Base-by-base conservation (phyloP, 2,888 invertebrate genomes). In the Leucoptera coffeella region DNA sequence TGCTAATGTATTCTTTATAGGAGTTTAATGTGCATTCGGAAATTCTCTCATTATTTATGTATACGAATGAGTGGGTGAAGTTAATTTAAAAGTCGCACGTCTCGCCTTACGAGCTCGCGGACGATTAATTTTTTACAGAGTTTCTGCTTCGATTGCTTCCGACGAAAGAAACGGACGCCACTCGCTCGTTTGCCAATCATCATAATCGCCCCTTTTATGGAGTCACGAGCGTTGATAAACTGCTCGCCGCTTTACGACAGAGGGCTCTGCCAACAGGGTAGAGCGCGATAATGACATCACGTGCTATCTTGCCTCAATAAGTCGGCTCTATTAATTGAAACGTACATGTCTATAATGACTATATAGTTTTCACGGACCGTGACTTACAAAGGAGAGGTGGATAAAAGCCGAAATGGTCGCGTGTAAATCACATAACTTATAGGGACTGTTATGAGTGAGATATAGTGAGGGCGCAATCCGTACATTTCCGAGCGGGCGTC, bases 1-100 rank as follows among this genome's bases (percentile, higher is more conserved):
- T 69, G 69, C 65, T 69, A 69, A 69, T 69, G 67, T 67, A 69
- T 69, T 69, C 69, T 67, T 65, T 69, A 69, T 69, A 65, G 67
- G 62, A 67, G 61, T 67, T 69, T 67, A 67, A 67, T 69, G 67
- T 60, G 64, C 64, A 67, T 69, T 64, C 65, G 61, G 61, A 62
- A 67, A 69, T 69, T 62, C 67, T 22, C 59, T 50, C 61, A 62
- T 65, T 69, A 67, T 69, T 69, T 67, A 67, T 65, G 62, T 64
- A 58, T 61, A 59, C 62, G 62, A 65, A 64, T 67, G 62, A 62
- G 65, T 65, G 62, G 60, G 59, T 61, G 57, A 61, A 64, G 67
- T 67, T 67, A 65, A 69, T 69, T 69, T 65, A 62, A 61, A 69
- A 69, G 60, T 64, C 64, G 52, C 56, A 40, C 48, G 51, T 48